Evolutionary conservation across 2,888 invertebrate genomes (phyloP), one percentile per base, ranked within the genome.

Genomic region (Apotomis capreana): DNA sequence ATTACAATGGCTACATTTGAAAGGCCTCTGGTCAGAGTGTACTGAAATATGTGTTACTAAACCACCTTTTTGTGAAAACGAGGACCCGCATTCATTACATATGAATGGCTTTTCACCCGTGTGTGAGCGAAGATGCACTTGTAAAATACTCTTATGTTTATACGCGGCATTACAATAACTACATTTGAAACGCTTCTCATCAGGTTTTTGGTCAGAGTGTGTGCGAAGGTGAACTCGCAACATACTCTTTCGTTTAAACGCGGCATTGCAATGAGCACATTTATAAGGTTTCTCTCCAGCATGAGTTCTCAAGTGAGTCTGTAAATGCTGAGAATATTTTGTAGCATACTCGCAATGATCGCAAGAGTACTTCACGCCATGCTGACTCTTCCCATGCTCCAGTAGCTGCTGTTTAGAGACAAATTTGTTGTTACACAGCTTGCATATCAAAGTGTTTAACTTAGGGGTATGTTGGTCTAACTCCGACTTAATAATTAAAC

Each of bases 21-120:
- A 79, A 3, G 78, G 75, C 51, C 76, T 77, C 9, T 75, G 26
- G 26, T 73, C 74, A 2, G 76, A 74, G 52, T 79, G 78, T 49
- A 40, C 74, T 65, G 40, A 74, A 13, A 75, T 4, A 69, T 80
- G 79, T 36, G 0, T 57, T 12, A 61, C 73, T 64, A 79, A 73
- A 69, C 15, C 5, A 52, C 37, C 1, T 37, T 49, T 69, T 1
- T n/a, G 3, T 4, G 52, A 59, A 63, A 73, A 71, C 10, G 51
- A 70, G n/a, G 75, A 70, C 1, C 71, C 12, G 63, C 78, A 78
- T 0, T 76, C 15, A 12, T 61, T 40, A 70, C 78, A 79, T 13
- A 44, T 51, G 46, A 69, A 76, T 12, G 75, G 71, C 9, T 15
- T 54, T 37, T 63, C 62, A 15, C 69, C 70, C 13, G 76, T 74